Percentiles rank a stretch among this genome's conserved stretches.
Evolutionary conservation across 1,140 invertebrate species (phyloP).

Genomic region (Eciton burchellii): DNA sequence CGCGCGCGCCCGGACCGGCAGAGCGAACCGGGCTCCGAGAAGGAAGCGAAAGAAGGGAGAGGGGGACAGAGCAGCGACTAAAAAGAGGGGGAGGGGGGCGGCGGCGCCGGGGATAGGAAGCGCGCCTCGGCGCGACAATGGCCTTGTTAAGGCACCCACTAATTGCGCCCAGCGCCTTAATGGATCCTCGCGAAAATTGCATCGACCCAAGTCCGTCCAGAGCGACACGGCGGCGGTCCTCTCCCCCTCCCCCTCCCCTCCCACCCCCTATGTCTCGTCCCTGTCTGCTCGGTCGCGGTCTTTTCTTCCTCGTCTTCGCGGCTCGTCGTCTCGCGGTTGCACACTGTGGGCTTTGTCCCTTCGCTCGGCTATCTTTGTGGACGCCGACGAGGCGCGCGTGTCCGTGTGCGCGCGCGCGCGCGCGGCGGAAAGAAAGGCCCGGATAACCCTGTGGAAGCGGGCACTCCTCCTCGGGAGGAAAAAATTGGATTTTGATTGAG

Average conservation of each 20-base stretch:
- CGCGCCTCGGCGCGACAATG: constrained; percentile 72
- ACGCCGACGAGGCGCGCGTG: constrained; percentile 32
- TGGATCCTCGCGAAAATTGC: constrained; percentile 79
- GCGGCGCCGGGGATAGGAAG: constrained; percentile 11
- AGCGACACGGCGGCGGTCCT: constrained; percentile 55
- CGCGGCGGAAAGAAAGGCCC: neutral
- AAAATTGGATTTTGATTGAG: constrained; percentile 55
- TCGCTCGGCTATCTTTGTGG: neutral
- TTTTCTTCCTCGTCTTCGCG: constrained; percentile 36
- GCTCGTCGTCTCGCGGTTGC: constrained; percentile 32
- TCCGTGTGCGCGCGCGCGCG: too few species aligned
- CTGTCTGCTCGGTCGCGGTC: too few species aligned
- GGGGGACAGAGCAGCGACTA: constrained; percentile 1
- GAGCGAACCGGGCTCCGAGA: too few species aligned
- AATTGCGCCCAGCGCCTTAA: constrained; percentile 78
- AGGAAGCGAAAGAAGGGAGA: neutral
- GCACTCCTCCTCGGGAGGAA: constrained; percentile 30
- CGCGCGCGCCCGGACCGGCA: neutral
- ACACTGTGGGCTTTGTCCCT: constrained; percentile 39
- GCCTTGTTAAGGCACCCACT: constrained; percentile 78
- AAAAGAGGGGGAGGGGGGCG: constrained; percentile 2
- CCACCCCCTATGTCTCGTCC: too few species aligned
- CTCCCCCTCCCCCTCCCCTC: constrained; percentile 22
- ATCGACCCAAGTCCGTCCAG: constrained; percentile 71
- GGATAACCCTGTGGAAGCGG: constrained; percentile 41